Conservation (phyloP, 2,113 vertebrate species). For the Xenotilapia leptura region DNA sequence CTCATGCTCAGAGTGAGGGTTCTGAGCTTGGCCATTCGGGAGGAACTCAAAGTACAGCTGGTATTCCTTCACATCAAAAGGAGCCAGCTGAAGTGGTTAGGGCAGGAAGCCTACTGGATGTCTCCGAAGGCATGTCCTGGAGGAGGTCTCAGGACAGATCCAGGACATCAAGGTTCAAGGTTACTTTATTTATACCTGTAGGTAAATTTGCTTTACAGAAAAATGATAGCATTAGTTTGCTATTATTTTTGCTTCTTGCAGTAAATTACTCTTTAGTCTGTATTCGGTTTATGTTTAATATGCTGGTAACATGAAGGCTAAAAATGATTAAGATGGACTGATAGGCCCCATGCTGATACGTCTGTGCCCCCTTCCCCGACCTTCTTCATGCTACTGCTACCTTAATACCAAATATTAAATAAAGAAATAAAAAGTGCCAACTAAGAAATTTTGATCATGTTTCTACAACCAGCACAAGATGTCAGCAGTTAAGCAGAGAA, state of each 20-base stretch:
- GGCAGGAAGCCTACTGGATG: background rate
- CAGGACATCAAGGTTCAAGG: background rate
- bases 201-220: background rate
- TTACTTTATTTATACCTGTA: background rate
- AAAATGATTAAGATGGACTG: background rate
- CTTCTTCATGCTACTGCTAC: background rate
- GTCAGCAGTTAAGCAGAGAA: background rate
- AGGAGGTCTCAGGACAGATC: background rate
- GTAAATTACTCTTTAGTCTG: background rate
- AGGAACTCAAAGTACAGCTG: background rate
- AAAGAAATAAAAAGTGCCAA: background rate
- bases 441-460: background rate
- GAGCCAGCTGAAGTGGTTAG: accelerated
- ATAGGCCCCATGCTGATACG: background rate
- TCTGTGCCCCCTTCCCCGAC: background rate
- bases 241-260: background rate
- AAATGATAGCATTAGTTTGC: background rate
- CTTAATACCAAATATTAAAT: background rate
- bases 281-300: background rate
- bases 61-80: background rate
- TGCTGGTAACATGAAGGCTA: background rate
- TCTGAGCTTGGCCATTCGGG: background rate
- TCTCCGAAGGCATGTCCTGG: background rate
- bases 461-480: background rate
- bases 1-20: background rate